phyloP scores from a whole-genome alignment of 1,140 invertebrate genomes.

The Hyles vespertilio region DNA sequence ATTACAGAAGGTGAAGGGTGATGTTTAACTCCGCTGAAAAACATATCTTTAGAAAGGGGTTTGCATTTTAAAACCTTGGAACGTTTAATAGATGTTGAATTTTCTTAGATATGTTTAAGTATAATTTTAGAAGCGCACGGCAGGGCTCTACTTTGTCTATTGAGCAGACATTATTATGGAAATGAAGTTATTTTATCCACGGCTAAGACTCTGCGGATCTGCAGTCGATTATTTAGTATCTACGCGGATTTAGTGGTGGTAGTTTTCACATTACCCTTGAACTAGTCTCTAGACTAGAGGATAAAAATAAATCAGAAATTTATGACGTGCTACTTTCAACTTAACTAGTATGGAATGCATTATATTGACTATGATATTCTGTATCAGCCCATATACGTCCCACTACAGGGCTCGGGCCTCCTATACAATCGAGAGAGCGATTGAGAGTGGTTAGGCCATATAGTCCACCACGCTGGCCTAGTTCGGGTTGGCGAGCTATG shows the following conservation, averaged over 20 bases:
- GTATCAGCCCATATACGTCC: no score
- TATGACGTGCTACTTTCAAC: slow-evolving; percentile 8
- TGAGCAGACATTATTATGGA: slow-evolving; percentile 8
- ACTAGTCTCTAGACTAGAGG: slow-evolving; percentile 11
- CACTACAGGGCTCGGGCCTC: no score
- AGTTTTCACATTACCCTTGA: slow-evolving; percentile 19
- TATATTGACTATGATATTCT: no score
- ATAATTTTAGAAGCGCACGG: slow-evolving; percentile 2
- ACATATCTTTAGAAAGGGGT: slow-evolving; percentile 6
- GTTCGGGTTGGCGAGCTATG: no score
- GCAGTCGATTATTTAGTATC: slow-evolving; percentile 7
- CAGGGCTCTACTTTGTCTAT: slow-evolving; percentile 4
- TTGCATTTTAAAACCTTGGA: slow-evolving; percentile 1
- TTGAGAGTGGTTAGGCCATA: no score
- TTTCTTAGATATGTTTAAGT: slow-evolving; percentile 2
- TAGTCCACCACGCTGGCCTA: no score
- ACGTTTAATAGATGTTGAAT: slow-evolving; percentile 10
- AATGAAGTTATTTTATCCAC: slow-evolving; percentile 7
- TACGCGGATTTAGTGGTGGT: neutral
- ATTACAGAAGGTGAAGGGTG: slow-evolving; percentile 6
- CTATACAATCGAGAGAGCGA: no score
- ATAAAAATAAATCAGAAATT: slow-evolving; percentile 11
- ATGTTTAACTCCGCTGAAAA: slow-evolving; percentile 1
- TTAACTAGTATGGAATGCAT: slow-evolving; percentile 1
- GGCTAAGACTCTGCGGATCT: slow-evolving; percentile 4